Evolutionary conservation across 2,113 vertebrate species (phyloP).

Genomic region (Halichoeres trimaculatus): DNA sequence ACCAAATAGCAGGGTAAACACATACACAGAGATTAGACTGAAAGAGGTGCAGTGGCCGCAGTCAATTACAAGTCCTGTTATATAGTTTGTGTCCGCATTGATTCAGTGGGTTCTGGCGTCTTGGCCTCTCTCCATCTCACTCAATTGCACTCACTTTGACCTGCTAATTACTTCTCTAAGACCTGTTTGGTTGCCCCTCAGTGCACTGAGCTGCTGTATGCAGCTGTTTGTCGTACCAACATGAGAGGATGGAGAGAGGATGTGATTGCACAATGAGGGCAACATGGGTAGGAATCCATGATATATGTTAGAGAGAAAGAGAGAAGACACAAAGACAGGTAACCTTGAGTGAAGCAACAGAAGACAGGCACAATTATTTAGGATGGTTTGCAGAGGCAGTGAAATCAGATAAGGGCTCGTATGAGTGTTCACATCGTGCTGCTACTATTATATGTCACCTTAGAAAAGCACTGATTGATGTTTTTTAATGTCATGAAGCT

Average conservation of each 20-base stretch:
- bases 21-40: constrained; percentile 48
- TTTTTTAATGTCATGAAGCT: constrained; percentile 13
- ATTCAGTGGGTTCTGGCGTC: constrained; percentile 67
- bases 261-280: not conserved
- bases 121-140: constrained; percentile 58
- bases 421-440: not conserved
- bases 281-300: constrained; percentile 53
- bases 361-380: too few species aligned
- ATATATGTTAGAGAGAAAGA: constrained; percentile 15
- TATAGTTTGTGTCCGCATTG: constrained; percentile 74
- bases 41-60: constrained; percentile 42
- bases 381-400: not conserved
- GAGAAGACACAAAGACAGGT: too few species aligned
- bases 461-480: constrained; percentile 8
- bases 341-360: too few species aligned
- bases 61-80: constrained; percentile 79
- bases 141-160: constrained; percentile 73
- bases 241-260: constrained; percentile 1
- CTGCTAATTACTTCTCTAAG: constrained; percentile 78
- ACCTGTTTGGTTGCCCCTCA: constrained; percentile 56
- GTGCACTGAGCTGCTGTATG: constrained; percentile 54
- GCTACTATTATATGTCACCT: too few species aligned
- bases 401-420: not conserved
- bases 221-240: constrained; percentile 24
- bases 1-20: not conserved